Evolutionary conservation across 2,113 vertebrate species (phyloP), one percentile per base, ranked within the genome.

Genomic region (Misgurnus mizolepis): DNA sequence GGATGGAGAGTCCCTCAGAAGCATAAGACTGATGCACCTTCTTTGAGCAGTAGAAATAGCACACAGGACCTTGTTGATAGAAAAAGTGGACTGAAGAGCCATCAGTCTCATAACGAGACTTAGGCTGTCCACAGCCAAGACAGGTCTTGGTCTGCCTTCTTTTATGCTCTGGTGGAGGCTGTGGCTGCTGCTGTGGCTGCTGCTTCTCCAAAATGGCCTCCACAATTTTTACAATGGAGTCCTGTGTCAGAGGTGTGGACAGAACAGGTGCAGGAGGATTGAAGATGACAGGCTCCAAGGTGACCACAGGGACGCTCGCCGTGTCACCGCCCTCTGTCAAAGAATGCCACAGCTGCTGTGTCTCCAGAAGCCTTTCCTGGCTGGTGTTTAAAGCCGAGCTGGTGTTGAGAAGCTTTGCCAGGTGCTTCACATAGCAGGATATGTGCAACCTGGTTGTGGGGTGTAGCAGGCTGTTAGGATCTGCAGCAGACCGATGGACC

Each of bases 111-210:
- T 66, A 72, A 0, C 14, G 47, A 8, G 75, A 78, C 68, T 82
- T 82, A 7, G 67, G 75, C 67, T 78, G 75, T 2, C 75, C 68
- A 82, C 81, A 78, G 6, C 67, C 47, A 34, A 78, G 14, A 49
- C 67, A 82, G 0, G n/a, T 78, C 18, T 66, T 82, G 8, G 73
- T 82, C 56, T 50, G 10, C 6, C 18, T 80, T 14, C 1, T 47
- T 14, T 74, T 74, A 9, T 27, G 77, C 27, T 27, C 27, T 27
- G 27, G 27, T 27, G 27, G 27, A 1, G 27, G 27, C 41, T 79
- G n/a, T 6, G 40, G 6, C 8, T 7, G 45, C 45, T 47, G 49
- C n/a, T 67, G 62, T 15, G 62, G 76, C 69, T 74, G 79, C 34
- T 68, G 68, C 60, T 5, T 62, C 75, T 82, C 47, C 40, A 58